A percentile compares a stretch with the other conserved stretches of the same genome.
phyloP scores from a whole-genome alignment of 2,113 vertebrate genomes.

The Cyanoderma ruficeps region DNA sequence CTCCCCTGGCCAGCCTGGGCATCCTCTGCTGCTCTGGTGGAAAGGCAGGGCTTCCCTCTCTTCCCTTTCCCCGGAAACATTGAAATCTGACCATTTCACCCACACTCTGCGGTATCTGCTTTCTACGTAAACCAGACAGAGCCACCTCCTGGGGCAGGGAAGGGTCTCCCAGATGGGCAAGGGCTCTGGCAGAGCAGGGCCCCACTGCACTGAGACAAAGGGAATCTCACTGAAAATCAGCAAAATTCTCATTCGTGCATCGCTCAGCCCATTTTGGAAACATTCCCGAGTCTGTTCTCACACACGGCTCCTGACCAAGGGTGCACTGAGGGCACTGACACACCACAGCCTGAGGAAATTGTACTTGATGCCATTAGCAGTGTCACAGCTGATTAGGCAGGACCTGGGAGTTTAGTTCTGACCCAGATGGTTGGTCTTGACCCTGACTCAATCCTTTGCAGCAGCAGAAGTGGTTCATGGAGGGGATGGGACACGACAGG shows the following conservation, averaged over 20 bases:
- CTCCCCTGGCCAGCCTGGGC: accelerated
- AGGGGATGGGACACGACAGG: accelerated
- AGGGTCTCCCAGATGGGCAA: background rate
- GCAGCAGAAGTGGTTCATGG: background rate
- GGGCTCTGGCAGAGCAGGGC: background rate
- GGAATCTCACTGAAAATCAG: background rate
- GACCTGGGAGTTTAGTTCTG: background rate
- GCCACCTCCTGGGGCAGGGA: background rate
- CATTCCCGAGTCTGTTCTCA: accelerated
- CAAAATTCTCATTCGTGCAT: accelerated
- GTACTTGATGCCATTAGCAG: background rate
- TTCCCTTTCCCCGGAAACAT: background rate
- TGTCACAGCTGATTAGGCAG: background rate
- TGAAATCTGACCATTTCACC: background rate
- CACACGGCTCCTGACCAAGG: background rate
- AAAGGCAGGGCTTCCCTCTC: background rate
- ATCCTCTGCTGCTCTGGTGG: background rate
- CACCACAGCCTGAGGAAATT: background rate
- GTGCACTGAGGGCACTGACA: accelerated
- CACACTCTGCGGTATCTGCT: accelerated
- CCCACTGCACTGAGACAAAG: accelerated
- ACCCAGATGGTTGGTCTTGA: background rate
- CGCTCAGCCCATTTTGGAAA: background rate
- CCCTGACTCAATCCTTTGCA: background rate
- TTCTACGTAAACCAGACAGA: accelerated